A percentile compares a stretch with the other conserved stretches of the same genome.
Evolutionary conservation across 2,888 invertebrate species (phyloP).

Genomic region (Dryococelus australis): DNA sequence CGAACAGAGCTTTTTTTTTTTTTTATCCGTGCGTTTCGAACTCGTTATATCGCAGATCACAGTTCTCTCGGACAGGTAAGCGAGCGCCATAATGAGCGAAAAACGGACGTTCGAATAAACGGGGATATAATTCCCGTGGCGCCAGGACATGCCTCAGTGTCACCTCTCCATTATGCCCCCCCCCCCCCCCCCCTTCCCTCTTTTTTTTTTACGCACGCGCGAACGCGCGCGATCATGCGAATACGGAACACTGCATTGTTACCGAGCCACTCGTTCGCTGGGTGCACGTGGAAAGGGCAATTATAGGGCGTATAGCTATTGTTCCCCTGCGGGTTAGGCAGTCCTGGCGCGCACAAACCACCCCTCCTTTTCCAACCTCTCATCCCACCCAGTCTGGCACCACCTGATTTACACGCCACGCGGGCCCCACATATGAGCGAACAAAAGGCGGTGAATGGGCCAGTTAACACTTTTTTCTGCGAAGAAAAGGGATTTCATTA

Average conservation of each 20-base stretch:
- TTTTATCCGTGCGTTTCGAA: too few relatives aligned
- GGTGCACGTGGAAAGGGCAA: not conserved
- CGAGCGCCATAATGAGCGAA: not conserved
- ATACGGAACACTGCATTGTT: conserved; percentile 2
- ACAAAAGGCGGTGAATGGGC: not conserved
- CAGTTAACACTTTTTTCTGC: not conserved
- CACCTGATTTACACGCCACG: not conserved
- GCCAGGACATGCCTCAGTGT: not conserved
- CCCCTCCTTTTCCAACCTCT: not conserved
- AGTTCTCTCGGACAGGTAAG: not conserved
- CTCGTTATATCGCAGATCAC: too few relatives aligned
- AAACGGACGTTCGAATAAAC: not conserved
- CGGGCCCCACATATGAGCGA: not conserved
- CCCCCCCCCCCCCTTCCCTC: not conserved
- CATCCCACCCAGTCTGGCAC: not conserved
- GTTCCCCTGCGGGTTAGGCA: conserved; percentile 6
- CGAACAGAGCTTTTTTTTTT: too few relatives aligned
- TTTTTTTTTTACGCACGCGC: not conserved
- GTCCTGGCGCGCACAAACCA: not conserved
- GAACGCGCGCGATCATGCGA: not conserved
- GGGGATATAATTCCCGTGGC: not conserved
- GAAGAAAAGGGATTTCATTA: not conserved
- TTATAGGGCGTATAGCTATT: not conserved
- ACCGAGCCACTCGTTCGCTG: not conserved
- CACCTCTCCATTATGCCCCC: not conserved